These are phyloP conservation scores for Masticophis lateralis DNA, from an alignment of 2,797 vertebrate genomes.

Conservation along the genomic window DNA sequence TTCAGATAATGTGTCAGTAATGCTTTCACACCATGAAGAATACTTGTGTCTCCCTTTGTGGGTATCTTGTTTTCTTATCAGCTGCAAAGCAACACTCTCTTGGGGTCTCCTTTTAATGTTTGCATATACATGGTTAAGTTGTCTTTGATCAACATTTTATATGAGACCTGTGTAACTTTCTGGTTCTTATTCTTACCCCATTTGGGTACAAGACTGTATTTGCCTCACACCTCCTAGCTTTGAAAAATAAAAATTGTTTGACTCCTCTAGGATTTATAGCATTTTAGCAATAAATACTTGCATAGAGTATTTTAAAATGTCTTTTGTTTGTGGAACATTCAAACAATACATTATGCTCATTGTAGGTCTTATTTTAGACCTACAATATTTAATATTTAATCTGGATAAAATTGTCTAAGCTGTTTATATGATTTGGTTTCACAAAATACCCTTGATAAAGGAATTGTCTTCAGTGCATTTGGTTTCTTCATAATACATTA, in stretches of 20 bases:
- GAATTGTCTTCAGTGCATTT: background rate
- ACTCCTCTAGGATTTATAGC: background rate
- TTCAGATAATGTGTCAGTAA: background rate
- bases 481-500: background rate
- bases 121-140: background rate
- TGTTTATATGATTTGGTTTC: background rate
- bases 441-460: background rate
- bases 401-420: background rate
- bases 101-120: background rate
- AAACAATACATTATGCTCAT: background rate
- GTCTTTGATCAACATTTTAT: background rate
- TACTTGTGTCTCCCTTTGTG: background rate
- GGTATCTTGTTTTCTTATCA: background rate
- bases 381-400: background rate
- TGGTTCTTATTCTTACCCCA: background rate
- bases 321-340: background rate
- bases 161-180: background rate
- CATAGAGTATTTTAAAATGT: background rate
- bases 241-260: background rate
- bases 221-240: background rate
- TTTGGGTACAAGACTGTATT: background rate
- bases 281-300: background rate
- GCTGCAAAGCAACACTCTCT: background rate
- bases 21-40: background rate
- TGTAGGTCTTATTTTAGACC: background rate